A percentile compares a stretch with the other conserved stretches of the same genome.
Conservation (phyloP, 2,797 vertebrate genomes). For the Pseudotriccus pelzelni region DNA sequence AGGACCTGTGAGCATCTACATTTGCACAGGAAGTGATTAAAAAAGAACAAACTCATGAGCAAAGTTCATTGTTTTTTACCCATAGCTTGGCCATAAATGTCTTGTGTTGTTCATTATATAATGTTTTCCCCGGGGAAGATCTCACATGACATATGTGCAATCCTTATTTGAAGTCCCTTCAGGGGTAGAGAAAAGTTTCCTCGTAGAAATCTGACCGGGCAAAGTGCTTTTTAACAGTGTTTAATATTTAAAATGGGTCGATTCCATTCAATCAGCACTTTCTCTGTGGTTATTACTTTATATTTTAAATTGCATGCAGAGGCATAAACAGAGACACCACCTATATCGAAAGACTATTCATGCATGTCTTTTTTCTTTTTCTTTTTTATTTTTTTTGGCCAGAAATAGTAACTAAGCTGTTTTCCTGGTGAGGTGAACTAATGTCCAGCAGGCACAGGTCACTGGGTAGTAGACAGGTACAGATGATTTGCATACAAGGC, state of each 20-base stretch:
- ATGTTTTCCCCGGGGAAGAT: neutral
- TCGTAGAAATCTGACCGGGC: neutral
- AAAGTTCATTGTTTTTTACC: neutral
- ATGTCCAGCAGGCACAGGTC: neutral
- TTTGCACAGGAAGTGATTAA: neutral
- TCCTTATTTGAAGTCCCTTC: neutral
- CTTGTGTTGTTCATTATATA: neutral
- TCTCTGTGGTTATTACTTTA: neutral
- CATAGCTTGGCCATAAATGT: neutral
- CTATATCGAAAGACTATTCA: neutral
- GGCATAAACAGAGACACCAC: fast-evolving
- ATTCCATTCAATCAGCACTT: neutral
- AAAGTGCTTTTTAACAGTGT: neutral
- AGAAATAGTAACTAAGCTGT: neutral
- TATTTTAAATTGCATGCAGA: neutral
- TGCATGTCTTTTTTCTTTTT: neutral
- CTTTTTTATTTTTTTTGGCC: neutral
- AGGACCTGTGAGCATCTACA: neutral
- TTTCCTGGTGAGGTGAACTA: neutral
- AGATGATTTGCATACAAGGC: neutral
- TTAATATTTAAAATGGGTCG: neutral
- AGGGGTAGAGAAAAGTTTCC: neutral
- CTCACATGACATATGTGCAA: neutral
- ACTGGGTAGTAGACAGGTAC: fast-evolving
- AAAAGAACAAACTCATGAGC: neutral